Percentiles rank a stretch among this genome's conserved stretches.
phyloP scores from a whole-genome alignment of 2,888 invertebrate species.

The Lasioglossum zephyrum region DNA sequence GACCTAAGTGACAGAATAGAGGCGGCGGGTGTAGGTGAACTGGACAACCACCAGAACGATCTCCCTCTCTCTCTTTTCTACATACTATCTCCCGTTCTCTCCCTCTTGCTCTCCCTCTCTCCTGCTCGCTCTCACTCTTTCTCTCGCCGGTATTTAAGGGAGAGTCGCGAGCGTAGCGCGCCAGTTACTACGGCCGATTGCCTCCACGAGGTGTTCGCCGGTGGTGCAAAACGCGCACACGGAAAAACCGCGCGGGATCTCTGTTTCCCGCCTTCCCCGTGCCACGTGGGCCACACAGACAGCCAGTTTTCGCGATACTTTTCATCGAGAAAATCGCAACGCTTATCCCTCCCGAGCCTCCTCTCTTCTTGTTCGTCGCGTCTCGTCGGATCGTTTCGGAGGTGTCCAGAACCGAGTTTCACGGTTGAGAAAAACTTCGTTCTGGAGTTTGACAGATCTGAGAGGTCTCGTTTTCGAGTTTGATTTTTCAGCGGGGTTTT shows the following conservation, averaged over 20 bases:
- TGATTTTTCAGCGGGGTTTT: neutral
- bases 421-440: too few relatives aligned
- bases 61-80: neutral
- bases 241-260: conserved; percentile 38
- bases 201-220: conserved; percentile 57
- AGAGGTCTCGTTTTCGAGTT: too few relatives aligned
- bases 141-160: conserved; percentile 79
- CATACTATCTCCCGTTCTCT: neutral
- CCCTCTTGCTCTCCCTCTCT: neutral
- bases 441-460: too few relatives aligned
- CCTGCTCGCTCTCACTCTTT: neutral
- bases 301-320: neutral
- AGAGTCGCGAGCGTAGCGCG: conserved; percentile 78
- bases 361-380: neutral
- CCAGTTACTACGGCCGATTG: conserved; percentile 75
- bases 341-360: neutral
- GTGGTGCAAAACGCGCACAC: conserved; percentile 1
- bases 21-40: conserved; percentile 75
- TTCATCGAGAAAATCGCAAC: neutral
- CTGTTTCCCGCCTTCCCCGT: neutral
- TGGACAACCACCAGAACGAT: conserved; percentile 74
- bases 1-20: conserved; percentile 68
- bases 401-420: too few relatives aligned
- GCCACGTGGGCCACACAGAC: conserved; percentile 39
- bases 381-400: neutral